A percentile compares a stretch with the other conserved stretches of the same genome.
Evolutionary conservation across 1,140 invertebrate genomes (phyloP).

Genomic region (Pteromalus puparum): DNA sequence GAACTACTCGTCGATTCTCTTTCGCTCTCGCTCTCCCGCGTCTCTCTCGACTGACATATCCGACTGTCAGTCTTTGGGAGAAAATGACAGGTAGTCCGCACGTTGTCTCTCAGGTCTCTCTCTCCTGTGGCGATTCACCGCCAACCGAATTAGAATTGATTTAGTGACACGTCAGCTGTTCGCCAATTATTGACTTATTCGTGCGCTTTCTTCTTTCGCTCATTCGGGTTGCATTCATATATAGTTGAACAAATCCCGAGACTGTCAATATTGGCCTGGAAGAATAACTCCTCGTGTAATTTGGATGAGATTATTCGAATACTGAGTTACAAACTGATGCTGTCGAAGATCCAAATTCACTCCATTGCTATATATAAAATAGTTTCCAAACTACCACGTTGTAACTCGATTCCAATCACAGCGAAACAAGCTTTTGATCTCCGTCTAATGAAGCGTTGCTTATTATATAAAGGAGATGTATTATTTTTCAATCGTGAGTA

Average conservation of each 20-base stretch:
- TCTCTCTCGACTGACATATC: neutral
- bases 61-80: neutral
- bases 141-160: conserved; percentile 14
- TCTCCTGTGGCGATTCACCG: neutral
- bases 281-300: too few species aligned
- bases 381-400: too few species aligned
- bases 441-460: too few species aligned
- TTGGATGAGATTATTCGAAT: too few species aligned
- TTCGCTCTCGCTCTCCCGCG: neutral
- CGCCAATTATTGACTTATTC: neutral
- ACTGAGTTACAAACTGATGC: too few species aligned
- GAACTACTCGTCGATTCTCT: neutral
- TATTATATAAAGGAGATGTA: neutral
- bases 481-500: neutral
- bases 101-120: too few species aligned
- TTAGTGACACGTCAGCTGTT: neutral
- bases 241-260: too few species aligned
- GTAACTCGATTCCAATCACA: too few species aligned
- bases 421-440: too few species aligned
- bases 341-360: too few species aligned
- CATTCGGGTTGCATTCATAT: neutral
- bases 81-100: too few species aligned
- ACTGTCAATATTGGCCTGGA: neutral
- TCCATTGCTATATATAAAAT: too few species aligned
- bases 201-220: neutral